Conservation (phyloP, 2,797 vertebrate species). For the Chrysocyon brachyurus region DNA sequence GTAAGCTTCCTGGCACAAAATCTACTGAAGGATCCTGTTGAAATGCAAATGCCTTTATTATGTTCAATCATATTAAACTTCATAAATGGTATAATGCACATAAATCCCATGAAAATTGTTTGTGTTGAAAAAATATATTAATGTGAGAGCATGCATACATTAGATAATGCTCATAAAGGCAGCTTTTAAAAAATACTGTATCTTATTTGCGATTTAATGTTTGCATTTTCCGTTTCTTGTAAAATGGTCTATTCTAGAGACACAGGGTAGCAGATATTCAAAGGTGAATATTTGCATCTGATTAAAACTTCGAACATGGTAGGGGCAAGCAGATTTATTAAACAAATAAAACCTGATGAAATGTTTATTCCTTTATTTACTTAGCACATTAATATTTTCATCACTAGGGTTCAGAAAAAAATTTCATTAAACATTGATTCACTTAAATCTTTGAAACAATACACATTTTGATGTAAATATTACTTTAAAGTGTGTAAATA, state of each 20-base stretch:
- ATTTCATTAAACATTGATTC: background rate
- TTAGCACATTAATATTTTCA: background rate
- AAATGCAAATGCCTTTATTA: constrained; percentile 89
- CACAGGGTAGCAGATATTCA: constrained; percentile 79
- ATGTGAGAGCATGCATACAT: constrained; percentile 78
- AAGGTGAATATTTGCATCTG: constrained; percentile 83
- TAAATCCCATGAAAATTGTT: constrained; percentile 85
- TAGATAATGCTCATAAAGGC: constrained; percentile 85
- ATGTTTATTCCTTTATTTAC: background rate
- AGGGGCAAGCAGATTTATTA: constrained; percentile 79
- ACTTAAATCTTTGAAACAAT: constrained; percentile 15
- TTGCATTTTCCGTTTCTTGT: constrained; percentile 81
- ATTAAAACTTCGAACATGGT: constrained; percentile 85
- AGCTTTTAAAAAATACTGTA: constrained; percentile 86
- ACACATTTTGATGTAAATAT: background rate
- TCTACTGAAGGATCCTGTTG: constrained; percentile 84
- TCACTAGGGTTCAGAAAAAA: background rate
- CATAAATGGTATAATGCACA: constrained; percentile 83
- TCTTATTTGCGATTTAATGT: constrained; percentile 87
- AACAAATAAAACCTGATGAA: constrained; percentile 68
- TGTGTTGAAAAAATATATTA: constrained; percentile 84
- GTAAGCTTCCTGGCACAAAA: constrained; percentile 84
- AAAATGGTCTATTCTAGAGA: constrained; percentile 78
- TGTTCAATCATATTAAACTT: constrained; percentile 86
- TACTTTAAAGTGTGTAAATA: background rate